These are phyloP conservation scores for Phyllostomus hastatus DNA, from an alignment of 2,113 vertebrate genomes.

Conservation along the genomic window DNA sequence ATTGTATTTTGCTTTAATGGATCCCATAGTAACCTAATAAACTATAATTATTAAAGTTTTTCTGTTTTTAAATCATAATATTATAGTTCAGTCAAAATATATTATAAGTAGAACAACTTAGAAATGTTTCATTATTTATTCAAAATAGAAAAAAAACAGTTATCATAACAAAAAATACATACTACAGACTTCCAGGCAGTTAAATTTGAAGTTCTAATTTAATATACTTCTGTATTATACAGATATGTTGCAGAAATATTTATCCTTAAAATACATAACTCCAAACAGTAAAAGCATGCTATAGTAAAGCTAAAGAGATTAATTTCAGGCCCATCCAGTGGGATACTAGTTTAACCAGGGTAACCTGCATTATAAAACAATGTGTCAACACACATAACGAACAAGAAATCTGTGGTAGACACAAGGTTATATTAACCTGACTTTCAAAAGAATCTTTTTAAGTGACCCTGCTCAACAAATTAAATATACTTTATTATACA, in stretches of 20 bases:
- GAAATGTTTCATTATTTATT: not conserved
- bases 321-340: not conserved
- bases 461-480: not conserved
- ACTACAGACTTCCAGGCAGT: not conserved
- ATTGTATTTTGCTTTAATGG: conserved; percentile 37
- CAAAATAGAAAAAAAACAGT: not conserved
- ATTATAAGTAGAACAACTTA: conserved; percentile 59
- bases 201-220: not conserved
- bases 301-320: not conserved
- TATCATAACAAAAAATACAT: not conserved
- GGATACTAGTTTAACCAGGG: not conserved
- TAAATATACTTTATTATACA: not conserved
- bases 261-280: not conserved
- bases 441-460: not conserved
- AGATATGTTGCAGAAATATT: not conserved
- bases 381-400: not conserved
- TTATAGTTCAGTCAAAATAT: conserved; percentile 70
- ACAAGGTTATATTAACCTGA: not conserved
- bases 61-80: conserved; percentile 69
- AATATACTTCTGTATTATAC: not conserved
- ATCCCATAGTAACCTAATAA: conserved; percentile 72
- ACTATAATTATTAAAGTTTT: conserved; percentile 61
- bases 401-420: not conserved
- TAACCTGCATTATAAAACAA: not conserved
- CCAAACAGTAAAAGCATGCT: not conserved